phyloP scores from a whole-genome alignment of 2,888 invertebrate species.

The Pegoplata infirma region DNA sequence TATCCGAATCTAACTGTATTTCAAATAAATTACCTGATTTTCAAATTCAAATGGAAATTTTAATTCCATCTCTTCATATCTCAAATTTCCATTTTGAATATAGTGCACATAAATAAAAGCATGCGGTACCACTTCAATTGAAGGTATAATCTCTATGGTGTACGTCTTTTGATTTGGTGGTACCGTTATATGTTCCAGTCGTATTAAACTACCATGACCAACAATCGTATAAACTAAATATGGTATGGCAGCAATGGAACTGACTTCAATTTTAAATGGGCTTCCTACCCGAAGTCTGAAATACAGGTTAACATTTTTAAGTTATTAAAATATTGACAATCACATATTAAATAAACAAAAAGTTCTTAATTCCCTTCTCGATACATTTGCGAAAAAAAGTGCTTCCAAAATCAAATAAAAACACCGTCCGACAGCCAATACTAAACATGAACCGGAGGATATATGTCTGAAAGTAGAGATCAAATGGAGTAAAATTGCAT shows the following conservation, averaged over 20 bases:
- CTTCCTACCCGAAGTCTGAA: slow-evolving; percentile 20
- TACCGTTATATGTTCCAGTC: neutral
- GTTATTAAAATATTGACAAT: too few species aligned
- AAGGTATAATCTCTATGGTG: slow-evolving; percentile 6
- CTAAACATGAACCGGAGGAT: too few species aligned
- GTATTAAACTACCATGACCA: slow-evolving; percentile 34
- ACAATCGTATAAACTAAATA: slow-evolving; percentile 23
- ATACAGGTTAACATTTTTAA: neutral
- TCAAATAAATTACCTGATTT: slow-evolving; percentile 42
- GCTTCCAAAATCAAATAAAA: too few species aligned
- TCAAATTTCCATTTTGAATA: neutral
- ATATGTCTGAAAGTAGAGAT: too few species aligned
- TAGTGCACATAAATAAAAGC: slow-evolving; percentile 33
- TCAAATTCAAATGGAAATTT: slow-evolving; percentile 26
- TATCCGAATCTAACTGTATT: too few species aligned
- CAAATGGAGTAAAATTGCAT: too few species aligned
- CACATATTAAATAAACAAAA: too few species aligned
- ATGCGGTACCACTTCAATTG: slow-evolving; percentile 35
- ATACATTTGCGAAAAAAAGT: too few species aligned
- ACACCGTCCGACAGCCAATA: too few species aligned
- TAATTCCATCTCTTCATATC: neutral
- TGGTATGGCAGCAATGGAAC: slow-evolving; percentile 9
- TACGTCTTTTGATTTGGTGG: slow-evolving; percentile 19
- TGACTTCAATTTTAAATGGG: slow-evolving; percentile 22
- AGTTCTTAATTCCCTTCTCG: too few species aligned